Percentiles rank a stretch among this genome's conserved stretches.
These are phyloP conservation scores for Tapirus terrestris DNA, from an alignment of 2,113 vertebrate genomes.

Conservation along the genomic window DNA sequence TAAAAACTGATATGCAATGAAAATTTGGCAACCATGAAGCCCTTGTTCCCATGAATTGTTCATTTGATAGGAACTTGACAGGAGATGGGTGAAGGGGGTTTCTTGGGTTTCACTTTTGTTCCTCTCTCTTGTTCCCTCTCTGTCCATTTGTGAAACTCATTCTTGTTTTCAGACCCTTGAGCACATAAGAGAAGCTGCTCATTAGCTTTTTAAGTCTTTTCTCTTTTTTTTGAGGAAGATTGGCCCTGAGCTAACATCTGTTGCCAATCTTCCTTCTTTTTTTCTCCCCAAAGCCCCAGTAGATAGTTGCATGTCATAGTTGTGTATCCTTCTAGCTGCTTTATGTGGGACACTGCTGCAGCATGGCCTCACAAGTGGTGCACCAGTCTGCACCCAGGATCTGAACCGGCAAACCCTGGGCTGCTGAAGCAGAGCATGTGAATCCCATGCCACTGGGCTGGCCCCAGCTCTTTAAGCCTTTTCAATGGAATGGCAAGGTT, in stretches of 20 bases:
- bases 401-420: no score
- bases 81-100: not conserved
- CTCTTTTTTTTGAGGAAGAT: no score
- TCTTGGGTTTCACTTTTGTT: not conserved
- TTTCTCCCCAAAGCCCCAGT: no score
- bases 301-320: no score
- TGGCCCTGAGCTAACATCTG: no score
- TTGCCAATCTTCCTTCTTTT: no score
- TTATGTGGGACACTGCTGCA: no score
- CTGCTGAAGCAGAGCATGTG: no score
- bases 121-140: not conserved
- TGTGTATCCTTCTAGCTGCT: no score
- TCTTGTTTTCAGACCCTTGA: constrained; percentile 16
- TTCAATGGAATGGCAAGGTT: not conserved
- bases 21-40: not conserved
- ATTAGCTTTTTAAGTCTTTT: not conserved
- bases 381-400: no score
- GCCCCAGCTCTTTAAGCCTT: not conserved
- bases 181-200: constrained; percentile 6
- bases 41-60: not conserved
- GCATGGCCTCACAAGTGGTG: no score
- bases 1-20: not conserved
- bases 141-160: constrained; percentile 22
- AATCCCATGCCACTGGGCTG: no score
- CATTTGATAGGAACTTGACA: not conserved